phyloP scores from a whole-genome alignment of 2,113 vertebrate genomes.

The Colinus virginianus region DNA sequence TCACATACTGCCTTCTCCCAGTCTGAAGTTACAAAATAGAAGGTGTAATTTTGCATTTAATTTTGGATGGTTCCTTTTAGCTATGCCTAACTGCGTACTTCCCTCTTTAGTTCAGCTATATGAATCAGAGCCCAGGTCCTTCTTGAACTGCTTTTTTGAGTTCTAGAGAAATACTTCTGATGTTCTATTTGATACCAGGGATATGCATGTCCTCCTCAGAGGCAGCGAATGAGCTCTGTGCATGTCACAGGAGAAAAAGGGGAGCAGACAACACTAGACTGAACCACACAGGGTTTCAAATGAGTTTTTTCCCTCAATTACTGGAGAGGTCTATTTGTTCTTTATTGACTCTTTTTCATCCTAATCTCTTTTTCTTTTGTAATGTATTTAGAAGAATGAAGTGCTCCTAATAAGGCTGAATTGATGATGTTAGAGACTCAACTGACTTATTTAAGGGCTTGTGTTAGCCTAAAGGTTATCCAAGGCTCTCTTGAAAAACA shows the following conservation, averaged over 20 bases:
- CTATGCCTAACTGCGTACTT: neutral
- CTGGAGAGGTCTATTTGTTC: neutral
- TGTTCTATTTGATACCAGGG: neutral
- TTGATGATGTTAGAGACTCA: neutral
- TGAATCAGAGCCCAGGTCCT: neutral
- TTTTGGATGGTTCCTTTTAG: neutral
- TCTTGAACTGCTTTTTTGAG: neutral
- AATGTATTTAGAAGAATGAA: conserved; percentile 31
- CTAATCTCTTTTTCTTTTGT: conserved; percentile 7
- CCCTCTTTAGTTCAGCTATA: neutral
- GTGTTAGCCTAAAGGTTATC: neutral
- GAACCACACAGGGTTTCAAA: neutral
- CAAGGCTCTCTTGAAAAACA: neutral
- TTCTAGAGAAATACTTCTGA: neutral
- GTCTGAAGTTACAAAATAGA: neutral
- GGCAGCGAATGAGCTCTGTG: neutral
- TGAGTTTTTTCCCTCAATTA: neutral
- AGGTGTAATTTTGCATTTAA: neutral
- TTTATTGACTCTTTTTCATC: neutral
- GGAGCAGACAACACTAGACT: neutral
- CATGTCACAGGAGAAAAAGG: neutral
- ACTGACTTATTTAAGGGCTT: conserved; percentile 17
- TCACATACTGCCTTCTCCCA: neutral
- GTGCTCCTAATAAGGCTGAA: neutral
- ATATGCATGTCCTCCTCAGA: neutral